Evolutionary conservation across 2,888 invertebrate genomes (phyloP), one percentile per base, ranked within the genome.

Genomic region (Lasius platythorax): DNA sequence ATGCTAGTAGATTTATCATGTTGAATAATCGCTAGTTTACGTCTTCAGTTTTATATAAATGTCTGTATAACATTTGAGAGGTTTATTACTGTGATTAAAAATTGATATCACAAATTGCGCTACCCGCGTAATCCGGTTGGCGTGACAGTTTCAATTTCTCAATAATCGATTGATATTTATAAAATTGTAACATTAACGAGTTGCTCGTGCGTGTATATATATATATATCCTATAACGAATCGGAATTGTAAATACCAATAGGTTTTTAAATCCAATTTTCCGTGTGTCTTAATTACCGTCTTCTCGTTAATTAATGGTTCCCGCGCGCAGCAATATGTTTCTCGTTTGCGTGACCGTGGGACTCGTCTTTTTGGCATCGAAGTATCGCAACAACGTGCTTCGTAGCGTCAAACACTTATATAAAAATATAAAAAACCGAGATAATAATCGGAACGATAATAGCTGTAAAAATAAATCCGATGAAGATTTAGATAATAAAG

Each of bases 281-380:
- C 67, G 61, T 37, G 46, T 61, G 6, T 23, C 28, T 61, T 53
- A 11, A 37, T 5, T 43, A n/a, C 46, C 46, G 43, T 75, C 78
- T 72, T 87, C 63, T 63, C 64, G 63, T 81, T 82, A 75, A 88
- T 91, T 91, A 89, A 93, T 93, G 93, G 85, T 88, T 91, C 88
- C 90, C 87, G 74, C 83, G 87, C 91, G 89, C 66, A 91, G 89
- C 87, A 93, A 93, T 56, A 94, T 95, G 94, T 92, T 94, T 86
- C 92, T 94, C 66, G 91, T 93, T 85, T 95, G 95, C 85, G 92
- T 94, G 82, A 94, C 94, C 68, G 93, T 94, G 79, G 94, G 95
- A 73, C 90, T 95, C 58, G 94, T 94, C 61, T 85, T 95, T 56
- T 87, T 95, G 83, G 94, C 94, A 61, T 94, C 95, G 73, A 95